Base-by-base conservation (phyloP, 2,797 vertebrate species). In the Danio choprae region DNA sequence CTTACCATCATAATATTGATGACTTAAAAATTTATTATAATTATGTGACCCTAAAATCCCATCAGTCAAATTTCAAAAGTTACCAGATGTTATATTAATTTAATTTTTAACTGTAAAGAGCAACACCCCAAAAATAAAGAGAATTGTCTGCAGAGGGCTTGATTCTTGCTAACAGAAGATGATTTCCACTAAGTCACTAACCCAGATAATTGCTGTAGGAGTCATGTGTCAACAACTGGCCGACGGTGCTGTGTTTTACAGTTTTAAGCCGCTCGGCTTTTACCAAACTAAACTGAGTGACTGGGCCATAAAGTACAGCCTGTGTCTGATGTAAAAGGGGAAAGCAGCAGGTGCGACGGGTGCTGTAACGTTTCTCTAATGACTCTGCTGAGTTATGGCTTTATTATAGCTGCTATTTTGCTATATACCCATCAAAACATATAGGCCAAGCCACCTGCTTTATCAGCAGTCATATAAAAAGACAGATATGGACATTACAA, bases 391-490 rank as follows among this genome's bases (percentile, higher is more conserved):
- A 81, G 89, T 94, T 94, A 94, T 92, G 88, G 91, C 88, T 95
- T 94, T 93, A 94, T 94, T 91, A 87, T 91, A 87, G 83, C 36
- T 62, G 89, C 91, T 91, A 72, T 63, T 79, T 79, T 64, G 20
- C 48, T 64, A 46, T 63, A 92, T 92, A 90, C 87, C 88, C 87
- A 90, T 90, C 86, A 92, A 91, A 93, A 51, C 81, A 67, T 87
- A 78, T 86, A 90, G 90, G 89, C 92, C 86, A 87, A 86, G 88
- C 90, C 93, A 94, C 92, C 93, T 94, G 93, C 91, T 88, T 80
- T 90, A 91, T 88, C 86, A 87, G 81, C 77, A 89, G 92, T 90
- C 91, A 92, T 86, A 89, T 87, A 90, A 87, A 82, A 85, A 85
- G 82, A 85, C 77, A 83, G 84, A 89, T 87, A 89, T 84, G 40